A percentile compares a stretch with the other conserved stretches of the same genome.
Evolutionary conservation across 2,888 invertebrate species (phyloP).

Genomic region (Polymixis flavicincta): DNA sequence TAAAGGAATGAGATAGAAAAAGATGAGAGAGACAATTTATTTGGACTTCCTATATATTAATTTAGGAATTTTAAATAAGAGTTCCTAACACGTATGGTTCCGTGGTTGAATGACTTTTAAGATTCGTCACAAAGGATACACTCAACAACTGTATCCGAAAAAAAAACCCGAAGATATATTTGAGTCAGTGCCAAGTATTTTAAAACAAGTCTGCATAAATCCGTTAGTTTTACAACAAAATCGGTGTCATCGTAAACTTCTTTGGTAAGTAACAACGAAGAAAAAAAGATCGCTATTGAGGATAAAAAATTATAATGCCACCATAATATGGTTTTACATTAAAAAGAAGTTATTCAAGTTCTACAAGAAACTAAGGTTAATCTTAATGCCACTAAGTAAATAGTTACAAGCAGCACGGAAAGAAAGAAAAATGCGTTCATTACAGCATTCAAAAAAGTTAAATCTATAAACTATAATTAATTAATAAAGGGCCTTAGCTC

Average conservation of each 20-base stretch:
- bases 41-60: not conserved
- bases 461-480: too few species aligned
- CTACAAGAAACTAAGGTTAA: not conserved
- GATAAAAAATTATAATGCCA: not conserved
- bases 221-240: not conserved
- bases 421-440: too few species aligned
- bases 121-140: not conserved
- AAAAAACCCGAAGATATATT: constrained; percentile 1
- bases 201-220: not conserved
- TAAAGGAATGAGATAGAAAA: not conserved
- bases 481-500: too few species aligned
- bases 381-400: not conserved
- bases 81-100: not conserved
- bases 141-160: not conserved
- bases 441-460: too few species aligned
- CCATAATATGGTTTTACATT: not conserved
- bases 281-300: constrained; percentile 1
- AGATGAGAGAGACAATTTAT: not conserved
- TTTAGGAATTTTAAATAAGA: not conserved
- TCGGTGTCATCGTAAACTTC: constrained; percentile 5
- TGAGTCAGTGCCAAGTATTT: constrained; percentile 35
- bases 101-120: constrained; percentile 9
- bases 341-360: not conserved
- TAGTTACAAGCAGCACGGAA: not conserved
- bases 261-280: not conserved